These are phyloP conservation scores for Akabosia matsudoensis DNA, from an alignment of 1,140 invertebrate genomes.

Conservation along the genomic window DNA sequence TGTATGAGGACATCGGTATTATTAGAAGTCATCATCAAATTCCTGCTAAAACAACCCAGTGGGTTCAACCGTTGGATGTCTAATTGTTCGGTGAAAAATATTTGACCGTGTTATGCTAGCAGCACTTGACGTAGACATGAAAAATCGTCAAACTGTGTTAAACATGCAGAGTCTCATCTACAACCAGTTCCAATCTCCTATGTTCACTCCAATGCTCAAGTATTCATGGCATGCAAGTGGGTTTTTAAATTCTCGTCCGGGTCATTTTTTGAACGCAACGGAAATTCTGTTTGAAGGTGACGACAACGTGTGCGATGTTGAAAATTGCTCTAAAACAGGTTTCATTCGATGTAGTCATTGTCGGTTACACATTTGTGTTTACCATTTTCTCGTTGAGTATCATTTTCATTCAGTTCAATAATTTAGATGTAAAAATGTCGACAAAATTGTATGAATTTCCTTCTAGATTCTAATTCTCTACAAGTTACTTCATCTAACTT, in stretches of 20 bases:
- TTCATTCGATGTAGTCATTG: not conserved
- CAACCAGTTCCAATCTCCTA: not conserved
- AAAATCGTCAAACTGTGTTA: not conserved
- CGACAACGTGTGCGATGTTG: not conserved
- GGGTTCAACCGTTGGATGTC: slow-evolving; percentile 8
- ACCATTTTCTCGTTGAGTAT: not conserved
- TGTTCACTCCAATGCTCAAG: not conserved
- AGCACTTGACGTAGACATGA: not conserved
- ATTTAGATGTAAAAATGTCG: not conserved
- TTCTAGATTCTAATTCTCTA: not conserved
- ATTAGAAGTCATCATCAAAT: not conserved
- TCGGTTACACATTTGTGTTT: not conserved
- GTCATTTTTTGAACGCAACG: not conserved
- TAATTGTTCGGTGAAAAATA: slow-evolving; percentile 19
- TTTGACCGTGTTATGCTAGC: not conserved
- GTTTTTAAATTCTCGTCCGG: not conserved
- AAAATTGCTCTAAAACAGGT: not conserved
- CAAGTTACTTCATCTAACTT: not conserved
- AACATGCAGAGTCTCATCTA: not conserved
- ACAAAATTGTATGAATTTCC: too few relatives aligned
- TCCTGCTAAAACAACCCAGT: slow-evolving; percentile 15
- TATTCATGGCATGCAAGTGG: slow-evolving; percentile 9
- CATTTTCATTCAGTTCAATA: not conserved
- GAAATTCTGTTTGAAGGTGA: not conserved
- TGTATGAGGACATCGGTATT: not conserved